A percentile compares a stretch with the other conserved stretches of the same genome.
phyloP scores from a whole-genome alignment of 2,113 vertebrate genomes.

The Sialia sialis region DNA sequence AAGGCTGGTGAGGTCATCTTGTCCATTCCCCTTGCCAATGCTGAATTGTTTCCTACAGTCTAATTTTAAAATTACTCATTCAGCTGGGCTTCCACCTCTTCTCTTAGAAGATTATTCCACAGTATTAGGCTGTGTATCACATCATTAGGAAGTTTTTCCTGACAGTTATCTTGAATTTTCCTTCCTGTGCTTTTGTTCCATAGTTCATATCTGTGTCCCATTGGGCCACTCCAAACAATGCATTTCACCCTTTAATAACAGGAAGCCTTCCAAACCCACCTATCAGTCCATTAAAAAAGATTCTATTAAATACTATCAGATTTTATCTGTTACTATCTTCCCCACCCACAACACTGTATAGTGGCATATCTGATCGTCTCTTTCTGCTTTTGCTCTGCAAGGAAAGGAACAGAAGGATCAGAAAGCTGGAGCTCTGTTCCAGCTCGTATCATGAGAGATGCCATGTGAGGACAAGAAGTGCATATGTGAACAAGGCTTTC shows the following conservation, averaged over 20 bases:
- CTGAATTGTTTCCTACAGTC: constrained; percentile 44
- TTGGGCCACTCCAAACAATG: not conserved
- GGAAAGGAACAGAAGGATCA: not conserved
- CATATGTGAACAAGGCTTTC: not conserved
- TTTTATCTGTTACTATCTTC: not conserved
- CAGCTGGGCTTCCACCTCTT: constrained; percentile 15
- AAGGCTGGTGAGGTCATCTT: constrained; percentile 52
- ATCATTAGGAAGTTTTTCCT: constrained; percentile 36
- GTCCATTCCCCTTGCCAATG: constrained; percentile 19
- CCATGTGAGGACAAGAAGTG: not conserved
- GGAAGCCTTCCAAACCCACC: not conserved
- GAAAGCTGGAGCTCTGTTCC: not conserved
- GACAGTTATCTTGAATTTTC: constrained; percentile 32
- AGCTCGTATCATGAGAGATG: not conserved
- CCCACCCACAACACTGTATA: not conserved
- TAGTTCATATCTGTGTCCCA: not conserved
- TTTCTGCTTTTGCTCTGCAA: not conserved
- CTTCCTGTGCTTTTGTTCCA: constrained; percentile 29
- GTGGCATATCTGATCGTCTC: not conserved
- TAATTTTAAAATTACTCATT: constrained; percentile 60
- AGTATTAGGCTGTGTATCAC: constrained; percentile 3
- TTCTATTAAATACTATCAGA: not conserved
- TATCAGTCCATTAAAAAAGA: not conserved
- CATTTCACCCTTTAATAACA: not conserved
- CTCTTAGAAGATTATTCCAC: constrained; percentile 42